Base-by-base conservation (phyloP, 2,888 invertebrate species). In the Julus scandinavius region DNA sequence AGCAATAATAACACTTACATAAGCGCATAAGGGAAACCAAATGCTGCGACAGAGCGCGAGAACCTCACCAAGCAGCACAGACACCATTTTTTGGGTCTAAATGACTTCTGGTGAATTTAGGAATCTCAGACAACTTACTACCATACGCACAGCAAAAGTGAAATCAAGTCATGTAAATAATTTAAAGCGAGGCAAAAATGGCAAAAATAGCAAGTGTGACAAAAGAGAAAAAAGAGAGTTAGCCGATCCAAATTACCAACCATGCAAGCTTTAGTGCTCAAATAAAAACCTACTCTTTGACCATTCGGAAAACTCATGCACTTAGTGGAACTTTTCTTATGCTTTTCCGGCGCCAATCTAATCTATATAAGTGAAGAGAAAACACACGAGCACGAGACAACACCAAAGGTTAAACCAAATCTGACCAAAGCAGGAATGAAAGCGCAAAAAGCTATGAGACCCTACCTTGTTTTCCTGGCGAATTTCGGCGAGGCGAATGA, bases 401-500 rank as follows among this genome's bases (percentile, higher is more conserved):
- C 50, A 54, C 15, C 29, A 20, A 20, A 54, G 45, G 38, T 50
- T 86, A 45, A 87, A 41, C 80, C 15, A 40, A 80, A 87, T 20
- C 72, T 20, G 80, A n/a, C 13, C 29, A 88, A 49, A 20, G 13
- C 72, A 72, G 7, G 72, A 50, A 87, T 54, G 17, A 86, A n/a
- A 80, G 54, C 38, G 72, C 40, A 5, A 41, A 87, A 87, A 0
- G 29, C 29, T 20, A 29, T 7, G 11, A 29, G 11, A 45, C 17
- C 45, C 2, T 41, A 89, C 89, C 87, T 89, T 89, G 41, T 88
- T 88, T 93, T 91, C 91, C n/a, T 89, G 88, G 88, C 90, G 89
- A 41, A 91, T 89, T 45, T 91, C 89, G 93, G 92, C 92, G 89
- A 92, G 90, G 87, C 93, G 92, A 86, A 94, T 90, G n/a, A 93